Conservation (phyloP, 1,140 invertebrate species). For the Atta texana region DNA sequence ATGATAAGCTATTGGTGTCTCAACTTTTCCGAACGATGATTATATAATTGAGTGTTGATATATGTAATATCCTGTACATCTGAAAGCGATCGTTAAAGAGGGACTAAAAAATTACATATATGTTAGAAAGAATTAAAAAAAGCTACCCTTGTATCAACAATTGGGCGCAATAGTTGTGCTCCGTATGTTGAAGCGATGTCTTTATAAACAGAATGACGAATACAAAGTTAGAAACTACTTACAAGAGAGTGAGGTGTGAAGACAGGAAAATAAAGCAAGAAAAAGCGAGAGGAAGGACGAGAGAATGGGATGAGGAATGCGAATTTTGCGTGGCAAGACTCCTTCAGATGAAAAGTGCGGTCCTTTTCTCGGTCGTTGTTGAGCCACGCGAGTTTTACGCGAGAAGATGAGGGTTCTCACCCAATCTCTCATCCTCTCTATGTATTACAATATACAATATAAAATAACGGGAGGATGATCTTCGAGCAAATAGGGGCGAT, state of each 20-base stretch:
- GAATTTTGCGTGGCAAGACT: slow-evolving; percentile 77
- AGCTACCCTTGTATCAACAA: slow-evolving; percentile 36
- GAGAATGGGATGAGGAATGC: slow-evolving; percentile 40
- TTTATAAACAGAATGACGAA: slow-evolving; percentile 6
- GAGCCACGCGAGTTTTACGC: slow-evolving; percentile 74
- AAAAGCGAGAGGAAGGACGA: neutral
- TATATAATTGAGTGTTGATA: slow-evolving; percentile 43
- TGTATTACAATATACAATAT: neutral
- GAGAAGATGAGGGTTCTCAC: slow-evolving; percentile 20
- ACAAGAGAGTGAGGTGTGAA: neutral
- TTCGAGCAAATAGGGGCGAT: slow-evolving; percentile 56
- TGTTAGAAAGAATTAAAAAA: slow-evolving; percentile 16
- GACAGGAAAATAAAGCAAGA: neutral
- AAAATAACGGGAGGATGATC: slow-evolving; percentile 62
- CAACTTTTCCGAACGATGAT: slow-evolving; percentile 30
- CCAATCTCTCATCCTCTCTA: slow-evolving; percentile 24
- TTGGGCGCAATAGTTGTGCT: slow-evolving; percentile 33
- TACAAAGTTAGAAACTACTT: slow-evolving; percentile 53
- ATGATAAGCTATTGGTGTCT: slow-evolving; percentile 28
- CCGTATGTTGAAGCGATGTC: slow-evolving; percentile 23
- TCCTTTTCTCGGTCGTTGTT: slow-evolving; percentile 84
- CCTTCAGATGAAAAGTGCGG: slow-evolving; percentile 84
- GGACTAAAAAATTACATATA: slow-evolving; percentile 22
- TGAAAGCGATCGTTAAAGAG: slow-evolving; percentile 5
- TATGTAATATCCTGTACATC: slow-evolving; percentile 35